Percentiles rank a stretch among this genome's conserved stretches.
Conservation (phyloP, 2,797 vertebrate genomes). For the Platyrinchus mystaceus region DNA sequence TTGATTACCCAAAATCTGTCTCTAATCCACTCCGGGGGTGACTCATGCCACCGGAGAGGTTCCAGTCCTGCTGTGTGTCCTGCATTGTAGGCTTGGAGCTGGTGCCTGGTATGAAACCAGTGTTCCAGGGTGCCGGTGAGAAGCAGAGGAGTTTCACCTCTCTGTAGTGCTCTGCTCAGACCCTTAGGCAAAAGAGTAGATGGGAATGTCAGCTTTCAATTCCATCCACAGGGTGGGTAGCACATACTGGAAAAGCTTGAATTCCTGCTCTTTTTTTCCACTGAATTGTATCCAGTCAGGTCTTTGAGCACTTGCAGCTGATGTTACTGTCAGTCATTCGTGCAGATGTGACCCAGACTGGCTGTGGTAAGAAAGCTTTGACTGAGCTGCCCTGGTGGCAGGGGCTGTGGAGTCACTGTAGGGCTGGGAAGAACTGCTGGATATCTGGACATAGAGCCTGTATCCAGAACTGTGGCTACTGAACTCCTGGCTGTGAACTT, state of each 20-base stretch:
- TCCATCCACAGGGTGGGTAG: background rate
- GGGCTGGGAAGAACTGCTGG: background rate
- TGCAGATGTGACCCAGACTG: background rate
- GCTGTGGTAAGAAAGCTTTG: background rate
- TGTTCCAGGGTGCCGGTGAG: background rate
- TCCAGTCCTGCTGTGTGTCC: background rate
- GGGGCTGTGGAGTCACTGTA: background rate
- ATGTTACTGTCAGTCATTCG: background rate
- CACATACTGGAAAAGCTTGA: background rate
- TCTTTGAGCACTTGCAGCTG: background rate
- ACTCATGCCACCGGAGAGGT: background rate
- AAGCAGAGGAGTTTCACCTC: background rate
- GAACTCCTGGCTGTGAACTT: background rate
- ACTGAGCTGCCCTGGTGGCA: background rate
- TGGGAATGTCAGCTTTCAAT: background rate
- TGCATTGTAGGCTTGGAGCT: background rate
- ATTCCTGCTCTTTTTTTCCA: background rate
- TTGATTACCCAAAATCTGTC: background rate
- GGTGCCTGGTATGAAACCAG: background rate
- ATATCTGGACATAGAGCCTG: background rate
- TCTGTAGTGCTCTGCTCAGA: background rate
- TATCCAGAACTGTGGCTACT: background rate
- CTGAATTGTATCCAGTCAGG: background rate
- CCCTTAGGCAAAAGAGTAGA: background rate
- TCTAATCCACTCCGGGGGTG: too few relatives aligned